These are phyloP conservation scores for Watersipora subatra DNA, from an alignment of 1,140 invertebrate species.

Conservation along the genomic window DNA sequence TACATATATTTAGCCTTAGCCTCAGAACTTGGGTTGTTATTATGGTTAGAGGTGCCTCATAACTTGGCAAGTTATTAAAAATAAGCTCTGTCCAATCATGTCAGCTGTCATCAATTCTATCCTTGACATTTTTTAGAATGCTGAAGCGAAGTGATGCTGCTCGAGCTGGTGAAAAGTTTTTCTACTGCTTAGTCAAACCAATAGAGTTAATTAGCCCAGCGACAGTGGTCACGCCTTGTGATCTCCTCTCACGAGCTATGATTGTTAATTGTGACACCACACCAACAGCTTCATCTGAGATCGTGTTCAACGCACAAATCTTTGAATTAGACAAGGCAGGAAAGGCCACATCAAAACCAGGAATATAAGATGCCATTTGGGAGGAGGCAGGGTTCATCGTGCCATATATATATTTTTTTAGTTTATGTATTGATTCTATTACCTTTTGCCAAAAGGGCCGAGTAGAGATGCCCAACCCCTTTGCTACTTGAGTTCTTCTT, in stretches of 20 bases:
- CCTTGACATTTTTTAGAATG: not conserved
- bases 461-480: too few species aligned
- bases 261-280: not conserved
- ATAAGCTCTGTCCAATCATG: not conserved
- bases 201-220: not conserved
- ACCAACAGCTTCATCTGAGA: not conserved
- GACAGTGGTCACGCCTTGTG: not conserved
- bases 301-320: not conserved
- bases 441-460: too few species aligned
- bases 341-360: too few species aligned
- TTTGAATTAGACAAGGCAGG: too few species aligned
- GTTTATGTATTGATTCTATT: too few species aligned
- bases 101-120: not conserved
- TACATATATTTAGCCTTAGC: not conserved
- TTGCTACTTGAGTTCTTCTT: too few species aligned
- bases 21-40: too few species aligned
- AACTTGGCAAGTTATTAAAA: not conserved
- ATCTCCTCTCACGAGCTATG: not conserved
- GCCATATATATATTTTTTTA: too few species aligned
- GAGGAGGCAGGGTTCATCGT: too few species aligned
- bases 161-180: not conserved
- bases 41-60: not conserved
- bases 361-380: too few species aligned
- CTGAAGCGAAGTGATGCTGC: not conserved
- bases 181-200: not conserved